A percentile compares a stretch with the other conserved stretches of the same genome.
Conservation (phyloP, 2,888 invertebrate species). For the Epistrophe eligans region DNA sequence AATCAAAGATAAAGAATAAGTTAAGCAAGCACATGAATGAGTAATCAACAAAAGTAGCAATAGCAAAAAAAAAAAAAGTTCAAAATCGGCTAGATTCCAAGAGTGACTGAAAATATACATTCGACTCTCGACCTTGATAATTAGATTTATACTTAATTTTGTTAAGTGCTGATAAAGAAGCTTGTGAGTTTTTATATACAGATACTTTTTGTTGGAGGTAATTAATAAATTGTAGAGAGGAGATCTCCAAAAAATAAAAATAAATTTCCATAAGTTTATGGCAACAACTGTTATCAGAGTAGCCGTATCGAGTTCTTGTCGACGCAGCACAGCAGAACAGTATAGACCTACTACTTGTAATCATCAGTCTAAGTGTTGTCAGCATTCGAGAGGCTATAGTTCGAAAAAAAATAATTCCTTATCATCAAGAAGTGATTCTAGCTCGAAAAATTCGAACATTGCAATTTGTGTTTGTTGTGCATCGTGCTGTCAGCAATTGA, state of each 20-base stretch:
- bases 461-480: conserved; percentile 52
- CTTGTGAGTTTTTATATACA: conserved; percentile 7
- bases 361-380: conserved; percentile 60
- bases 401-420: conserved; percentile 21
- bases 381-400: conserved; percentile 37
- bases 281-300: conserved; percentile 68
- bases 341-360: conserved; percentile 39
- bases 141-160: conserved; percentile 54
- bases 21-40: conserved; percentile 36
- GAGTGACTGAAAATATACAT: not conserved
- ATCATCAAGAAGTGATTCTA: conserved; percentile 4
- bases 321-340: conserved; percentile 62
- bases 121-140: conserved; percentile 54
- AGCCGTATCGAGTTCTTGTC: conserved; percentile 67
- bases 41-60: conserved; percentile 32
- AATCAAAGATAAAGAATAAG: conserved; percentile 42
- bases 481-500: conserved; percentile 24
- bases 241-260: conserved; percentile 10
- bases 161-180: conserved; percentile 62
- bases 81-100: conserved; percentile 39
- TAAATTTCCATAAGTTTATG: conserved; percentile 54
- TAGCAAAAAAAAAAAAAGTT: conserved; percentile 9
- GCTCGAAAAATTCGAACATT: conserved; percentile 30
- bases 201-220: not conserved
- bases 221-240: conserved; percentile 13